phyloP scores from a whole-genome alignment of 2,113 vertebrate species.

The Coreoperca whiteheadi region DNA sequence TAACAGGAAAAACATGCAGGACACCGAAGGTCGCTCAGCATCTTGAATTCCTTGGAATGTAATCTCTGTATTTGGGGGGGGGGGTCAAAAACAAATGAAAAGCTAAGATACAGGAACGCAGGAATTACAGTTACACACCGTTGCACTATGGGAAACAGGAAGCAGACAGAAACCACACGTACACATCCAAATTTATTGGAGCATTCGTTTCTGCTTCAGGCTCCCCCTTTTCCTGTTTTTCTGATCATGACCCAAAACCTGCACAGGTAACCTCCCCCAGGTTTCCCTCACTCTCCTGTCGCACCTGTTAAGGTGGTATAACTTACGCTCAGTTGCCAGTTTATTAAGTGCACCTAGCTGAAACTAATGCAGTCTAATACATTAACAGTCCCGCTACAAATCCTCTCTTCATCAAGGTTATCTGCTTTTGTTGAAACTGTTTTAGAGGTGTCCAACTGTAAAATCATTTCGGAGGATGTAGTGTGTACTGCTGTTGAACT shows the following conservation, averaged over 20 bases:
- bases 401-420: no score
- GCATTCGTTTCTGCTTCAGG: no score
- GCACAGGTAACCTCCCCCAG: no score
- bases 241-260: no score
- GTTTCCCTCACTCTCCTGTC: background rate
- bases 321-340: background rate
- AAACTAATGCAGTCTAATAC: background rate
- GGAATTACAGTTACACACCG: slow-evolving; percentile 42
- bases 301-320: background rate
- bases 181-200: slow-evolving; percentile 29
- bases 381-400: no score
- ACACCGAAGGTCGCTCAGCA: slow-evolving; percentile 22
- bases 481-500: no score
- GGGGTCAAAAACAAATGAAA: slow-evolving; percentile 34
- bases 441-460: background rate
- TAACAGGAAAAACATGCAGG: slow-evolving; percentile 21
- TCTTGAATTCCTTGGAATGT: slow-evolving; percentile 20
- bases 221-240: no score
- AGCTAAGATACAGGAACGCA: background rate
- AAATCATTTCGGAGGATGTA: background rate
- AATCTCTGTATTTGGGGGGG: background rate
- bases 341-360: background rate
- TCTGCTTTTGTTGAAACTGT: no score
- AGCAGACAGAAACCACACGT: slow-evolving; percentile 25
- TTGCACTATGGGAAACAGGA: slow-evolving; percentile 58